Evolutionary conservation across 2,888 invertebrate genomes (phyloP).

Genomic region (Neoitamus cyanurus): DNA sequence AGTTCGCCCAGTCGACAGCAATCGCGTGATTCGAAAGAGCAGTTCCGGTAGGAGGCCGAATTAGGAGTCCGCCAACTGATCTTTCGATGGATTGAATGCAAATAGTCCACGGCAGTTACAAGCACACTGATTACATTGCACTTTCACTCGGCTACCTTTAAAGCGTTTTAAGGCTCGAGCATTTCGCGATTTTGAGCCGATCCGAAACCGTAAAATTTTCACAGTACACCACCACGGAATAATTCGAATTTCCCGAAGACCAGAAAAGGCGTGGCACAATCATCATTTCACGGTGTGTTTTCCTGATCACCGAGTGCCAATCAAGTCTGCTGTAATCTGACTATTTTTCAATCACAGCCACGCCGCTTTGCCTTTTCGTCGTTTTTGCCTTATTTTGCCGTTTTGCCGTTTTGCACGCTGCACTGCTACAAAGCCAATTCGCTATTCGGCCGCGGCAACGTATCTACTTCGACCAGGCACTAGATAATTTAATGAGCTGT

Average conservation of each 20-base stretch:
- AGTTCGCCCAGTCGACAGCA: background rate
- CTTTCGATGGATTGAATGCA: background rate
- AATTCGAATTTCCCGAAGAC: background rate
- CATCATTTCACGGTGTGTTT: conserved; percentile 9
- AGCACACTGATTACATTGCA: background rate
- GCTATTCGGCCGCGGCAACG: background rate
- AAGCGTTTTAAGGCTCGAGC: background rate
- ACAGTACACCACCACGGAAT: background rate
- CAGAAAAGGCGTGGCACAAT: conserved; percentile 4
- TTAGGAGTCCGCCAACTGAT: background rate
- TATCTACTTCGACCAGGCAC: background rate
- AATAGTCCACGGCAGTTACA: background rate
- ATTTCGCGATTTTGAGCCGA: background rate
- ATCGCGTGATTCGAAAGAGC: background rate
- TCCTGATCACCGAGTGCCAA: background rate
- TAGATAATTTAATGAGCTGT: background rate
- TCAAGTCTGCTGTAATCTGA: background rate
- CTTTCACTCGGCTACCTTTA: background rate
- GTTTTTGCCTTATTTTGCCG: background rate
- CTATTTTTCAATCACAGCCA: background rate
- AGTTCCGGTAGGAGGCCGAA: background rate
- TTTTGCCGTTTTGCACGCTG: background rate
- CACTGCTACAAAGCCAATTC: background rate
- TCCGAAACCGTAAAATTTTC: background rate
- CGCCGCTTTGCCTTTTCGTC: background rate